Base-by-base conservation (phyloP, 2,888 invertebrate genomes). In the Leptinotarsa juncta region DNA sequence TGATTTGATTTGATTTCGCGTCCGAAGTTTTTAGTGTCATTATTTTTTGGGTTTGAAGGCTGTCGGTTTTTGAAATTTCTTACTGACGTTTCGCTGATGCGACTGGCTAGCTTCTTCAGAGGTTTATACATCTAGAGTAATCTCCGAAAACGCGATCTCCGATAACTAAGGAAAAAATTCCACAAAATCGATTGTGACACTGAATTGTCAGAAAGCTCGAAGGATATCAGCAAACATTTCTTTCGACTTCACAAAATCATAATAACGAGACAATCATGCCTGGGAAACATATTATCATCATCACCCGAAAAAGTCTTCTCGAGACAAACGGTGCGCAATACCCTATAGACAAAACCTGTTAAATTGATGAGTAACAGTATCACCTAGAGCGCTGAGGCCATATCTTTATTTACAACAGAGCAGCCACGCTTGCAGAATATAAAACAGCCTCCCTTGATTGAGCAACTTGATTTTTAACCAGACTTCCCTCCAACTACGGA, bases 351-450 rank as follows among this genome's bases (percentile, higher is more conserved):
- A 65, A 67, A 70, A 77, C 75, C 77, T 74, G 77, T 75, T 72
- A 74, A 77, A 78, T 75, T 74, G 77, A 67, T 74, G 71, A 77
- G 75, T 67, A 74, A 75, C 73, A 74, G 67, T 76, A 78, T 78
- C 75, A 70, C 75, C 77, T 72, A 70, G 71, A 74, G 77, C 74
- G 75, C 55, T 62, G 83, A 83, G 84, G 82, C 86, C 87, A 88
- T 88, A 88, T 88, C 88, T 88, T 88, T 88, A 88, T 88, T 88
- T 88, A 88, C 87, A 87, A 86, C 87, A 85, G 84, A 83, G 83
- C 83, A 72, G 78, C 77, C 72, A 82, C 85, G 86, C 82, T 79
- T 65, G 79, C 80, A 81, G 88, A 88, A 88, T 88, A 88, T 84
- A 84, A 87, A 88, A 80, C 83, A 86, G 86, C 80, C 80, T 76